Conservation (phyloP, 2,113 vertebrate genomes). For the Aspidoscelis tigris region DNA sequence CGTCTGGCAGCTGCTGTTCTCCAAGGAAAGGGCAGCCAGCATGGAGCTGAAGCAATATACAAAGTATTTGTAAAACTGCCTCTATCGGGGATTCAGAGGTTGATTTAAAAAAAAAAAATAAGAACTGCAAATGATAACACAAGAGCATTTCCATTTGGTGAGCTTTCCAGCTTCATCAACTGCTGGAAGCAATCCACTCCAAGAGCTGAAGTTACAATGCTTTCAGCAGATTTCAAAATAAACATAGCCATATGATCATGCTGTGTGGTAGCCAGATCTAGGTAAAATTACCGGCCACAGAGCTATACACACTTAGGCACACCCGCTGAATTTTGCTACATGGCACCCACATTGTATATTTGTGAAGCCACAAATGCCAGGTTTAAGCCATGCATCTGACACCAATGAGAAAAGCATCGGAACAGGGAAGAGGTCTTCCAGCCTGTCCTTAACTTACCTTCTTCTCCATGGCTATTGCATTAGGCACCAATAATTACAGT, state of each 20-base stretch:
- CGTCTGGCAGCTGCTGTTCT: neutral
- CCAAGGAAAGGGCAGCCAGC: slow-evolving; percentile 34
- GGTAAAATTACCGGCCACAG: slow-evolving; percentile 51
- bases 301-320: slow-evolving; percentile 13
- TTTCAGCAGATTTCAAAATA: slow-evolving; percentile 68
- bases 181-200: slow-evolving; percentile 62
- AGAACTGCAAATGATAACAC: slow-evolving; percentile 75
- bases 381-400: slow-evolving; percentile 3
- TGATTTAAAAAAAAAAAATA: slow-evolving; percentile 72
- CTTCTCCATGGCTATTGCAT: neutral
- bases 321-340: slow-evolving; percentile 29
- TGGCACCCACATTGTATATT: slow-evolving; percentile 9
- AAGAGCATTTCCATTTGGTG: slow-evolving; percentile 57
- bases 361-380: neutral
- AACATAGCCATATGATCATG: slow-evolving; percentile 48
- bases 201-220: slow-evolving; percentile 60
- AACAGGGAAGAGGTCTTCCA: neutral
- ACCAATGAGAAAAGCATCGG: neutral
- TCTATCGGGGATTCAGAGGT: slow-evolving; percentile 54
- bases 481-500: neutral
- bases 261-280: slow-evolving; percentile 42
- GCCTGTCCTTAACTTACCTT: slow-evolving; percentile 17
- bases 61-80: slow-evolving; percentile 31
- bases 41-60: neutral
- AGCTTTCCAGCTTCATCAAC: slow-evolving; percentile 58